Evolutionary conservation across 2,113 vertebrate genomes (phyloP), one percentile per base, ranked within the genome.

Genomic region (Carassius gibelio): DNA sequence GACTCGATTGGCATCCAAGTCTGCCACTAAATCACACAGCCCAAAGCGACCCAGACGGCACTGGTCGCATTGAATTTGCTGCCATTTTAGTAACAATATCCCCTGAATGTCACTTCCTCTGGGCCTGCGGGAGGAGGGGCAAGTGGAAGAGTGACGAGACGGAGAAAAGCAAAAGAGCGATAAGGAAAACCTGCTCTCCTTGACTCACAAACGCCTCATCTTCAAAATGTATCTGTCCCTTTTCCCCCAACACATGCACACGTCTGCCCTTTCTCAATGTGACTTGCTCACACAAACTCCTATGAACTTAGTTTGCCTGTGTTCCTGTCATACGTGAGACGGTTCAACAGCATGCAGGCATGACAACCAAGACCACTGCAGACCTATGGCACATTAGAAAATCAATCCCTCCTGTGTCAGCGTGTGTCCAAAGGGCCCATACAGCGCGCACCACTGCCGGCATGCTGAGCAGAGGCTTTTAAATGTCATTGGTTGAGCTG

Each of bases 71-170:
- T 45, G 79, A 82, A 78, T 84, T 62, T 78, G 15, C 38, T 86
- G 85, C 71, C 87, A 88, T 88, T 88, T 86, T 86, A 48, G 87
- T 82, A 88, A 87, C 74, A 83, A 88, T 87, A 85, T 83, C 88
- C 82, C 72, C 34, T 69, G 84, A 89, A 89, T 89, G 88, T 89
- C 86, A 89, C 55, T 79, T 76, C 83, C 86, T 87, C 75, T 13
- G 88, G 84, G 82, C 30, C 75, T 55, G 17, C 13, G 42, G 26
- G 72, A 45, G 59, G 64, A 30, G 26, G 17, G 74, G 30, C 11
- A 30, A 17, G 42, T 8, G 8, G 42, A 42, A 42, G 42, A 42
- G 42, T 10, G 42, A 2, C 11, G 71, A 83, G 69, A 66, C 61
- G 26, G 59, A 77, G 57, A 75, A 59, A 69, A 57, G 42, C 13